Evolutionary conservation across 2,797 vertebrate genomes (phyloP).

Genomic region (Poecilia gillii): DNA sequence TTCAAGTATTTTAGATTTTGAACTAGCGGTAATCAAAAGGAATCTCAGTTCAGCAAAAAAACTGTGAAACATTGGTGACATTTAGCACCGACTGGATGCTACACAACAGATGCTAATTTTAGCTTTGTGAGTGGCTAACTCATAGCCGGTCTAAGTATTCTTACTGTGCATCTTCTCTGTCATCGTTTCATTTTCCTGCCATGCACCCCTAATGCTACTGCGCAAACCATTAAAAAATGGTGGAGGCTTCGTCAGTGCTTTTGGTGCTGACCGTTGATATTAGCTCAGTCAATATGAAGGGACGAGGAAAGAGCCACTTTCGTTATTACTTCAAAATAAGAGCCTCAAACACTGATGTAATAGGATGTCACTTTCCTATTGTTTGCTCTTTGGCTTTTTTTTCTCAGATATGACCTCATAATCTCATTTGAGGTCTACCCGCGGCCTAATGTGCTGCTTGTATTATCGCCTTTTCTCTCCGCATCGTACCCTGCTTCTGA

Average conservation of each 20-base stretch:
- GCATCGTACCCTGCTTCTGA: conserved; percentile 51
- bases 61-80: not conserved
- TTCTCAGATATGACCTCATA: conserved; percentile 68
- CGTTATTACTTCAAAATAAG: not conserved
- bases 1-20: not conserved
- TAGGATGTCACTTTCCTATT: not conserved
- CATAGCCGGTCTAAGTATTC: not conserved
- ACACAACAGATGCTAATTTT: not conserved
- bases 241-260: not conserved
- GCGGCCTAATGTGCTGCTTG: conserved; percentile 66
- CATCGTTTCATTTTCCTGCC: not conserved
- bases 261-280: not conserved
- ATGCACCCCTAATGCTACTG: not conserved
- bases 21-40: not conserved
- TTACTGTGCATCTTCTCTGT: not conserved
- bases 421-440: conserved; percentile 68
- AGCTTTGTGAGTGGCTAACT: not conserved
- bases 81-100: not conserved
- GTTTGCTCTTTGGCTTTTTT: conserved; percentile 1
- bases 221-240: not conserved
- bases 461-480: conserved; percentile 68
- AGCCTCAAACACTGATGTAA: not conserved
- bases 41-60: not conserved
- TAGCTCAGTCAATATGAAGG: not conserved
- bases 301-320: not conserved